These are phyloP conservation scores for Abrostola triplasia DNA, from an alignment of 2,888 invertebrate genomes.

Conservation along the genomic window DNA sequence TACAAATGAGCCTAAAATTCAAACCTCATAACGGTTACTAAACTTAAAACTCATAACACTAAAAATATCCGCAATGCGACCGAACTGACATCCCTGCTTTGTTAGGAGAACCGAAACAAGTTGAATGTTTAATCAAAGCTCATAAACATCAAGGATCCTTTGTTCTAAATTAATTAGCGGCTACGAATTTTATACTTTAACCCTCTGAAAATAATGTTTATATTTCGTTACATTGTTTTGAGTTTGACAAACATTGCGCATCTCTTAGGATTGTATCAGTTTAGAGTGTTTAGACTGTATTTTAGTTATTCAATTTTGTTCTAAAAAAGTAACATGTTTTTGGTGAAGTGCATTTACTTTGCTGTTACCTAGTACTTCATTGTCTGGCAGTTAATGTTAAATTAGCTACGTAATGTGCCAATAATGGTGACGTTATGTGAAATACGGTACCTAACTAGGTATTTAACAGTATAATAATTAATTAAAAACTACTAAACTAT, in stretches of 20 bases:
- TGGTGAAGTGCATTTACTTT: background rate
- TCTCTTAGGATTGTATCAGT: conserved; percentile 33
- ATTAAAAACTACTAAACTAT: too few relatives aligned
- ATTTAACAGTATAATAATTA: background rate
- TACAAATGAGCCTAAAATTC: too few relatives aligned
- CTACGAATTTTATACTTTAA: conserved; percentile 29
- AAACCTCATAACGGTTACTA: background rate
- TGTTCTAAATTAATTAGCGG: conserved; percentile 47
- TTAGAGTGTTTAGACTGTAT: conserved; percentile 8
- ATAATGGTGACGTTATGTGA: too few relatives aligned
- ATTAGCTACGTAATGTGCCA: too few relatives aligned
- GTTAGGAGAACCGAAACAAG: conserved; percentile 44
- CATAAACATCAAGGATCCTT: conserved; percentile 49
- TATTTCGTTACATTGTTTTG: conserved; percentile 18
- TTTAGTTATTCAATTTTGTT: background rate
- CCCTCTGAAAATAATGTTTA: conserved; percentile 22
- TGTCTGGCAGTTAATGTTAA: too few relatives aligned
- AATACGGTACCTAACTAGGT: too few relatives aligned
- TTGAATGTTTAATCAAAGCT: conserved; percentile 47
- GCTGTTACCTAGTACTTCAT: too few relatives aligned
- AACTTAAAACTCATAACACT: conserved; percentile 3
- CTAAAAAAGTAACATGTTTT: background rate
- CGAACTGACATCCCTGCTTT: conserved; percentile 41
- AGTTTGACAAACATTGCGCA: conserved; percentile 16
- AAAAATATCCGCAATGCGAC: conserved; percentile 61